Evolutionary conservation across 2,888 invertebrate genomes (phyloP), one percentile per base, ranked within the genome.

Genomic region (Drosophila flavopinicola): DNA sequence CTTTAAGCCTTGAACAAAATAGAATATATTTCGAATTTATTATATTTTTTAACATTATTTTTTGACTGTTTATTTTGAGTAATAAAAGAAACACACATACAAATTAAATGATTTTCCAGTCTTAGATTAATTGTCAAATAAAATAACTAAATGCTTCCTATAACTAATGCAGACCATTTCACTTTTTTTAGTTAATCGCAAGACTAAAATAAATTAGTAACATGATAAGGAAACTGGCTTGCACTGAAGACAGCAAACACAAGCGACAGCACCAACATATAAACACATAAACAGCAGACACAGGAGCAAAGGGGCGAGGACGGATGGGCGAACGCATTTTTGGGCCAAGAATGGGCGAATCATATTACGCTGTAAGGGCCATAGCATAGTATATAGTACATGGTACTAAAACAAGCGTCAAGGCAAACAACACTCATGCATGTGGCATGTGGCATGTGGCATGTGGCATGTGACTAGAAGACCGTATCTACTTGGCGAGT

Each of bases 321-420:
- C n/a, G n/a, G n/a, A n/a, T n/a, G n/a, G 32, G 39, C 60, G 38
- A 42, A 42, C 45, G 38, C 58, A 57, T 66, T 70, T 68, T 74
- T 45, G 37, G 69, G 69, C 61, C 61, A 48, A 52, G 60, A 32
- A 73, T 64, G 57, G 48, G 63, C 72, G 63, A 78, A 82, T 85
- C 85, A 85, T 75, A 83, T 78, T 78, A 82, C 83, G 41, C 59
- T 64, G 66, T 57, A 59, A 20, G 56, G 63, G 66, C 66, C 27
- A 11, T 48, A 27, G 32, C 48, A 52, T 39, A 52, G 20, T 48
- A 35, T 15, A 7, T 15, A 61, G 56, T 41, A 68, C 33, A 37
- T 30, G 35, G 58, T 41, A 53, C 39, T 54, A 60, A 39, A 59
- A 41, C 48, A 33, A 57, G 29, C 47, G 29, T 38, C 52, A 51